These are phyloP conservation scores for Conchocele bisecta DNA, from an alignment of 2,888 invertebrate genomes.

Conservation along the genomic window DNA sequence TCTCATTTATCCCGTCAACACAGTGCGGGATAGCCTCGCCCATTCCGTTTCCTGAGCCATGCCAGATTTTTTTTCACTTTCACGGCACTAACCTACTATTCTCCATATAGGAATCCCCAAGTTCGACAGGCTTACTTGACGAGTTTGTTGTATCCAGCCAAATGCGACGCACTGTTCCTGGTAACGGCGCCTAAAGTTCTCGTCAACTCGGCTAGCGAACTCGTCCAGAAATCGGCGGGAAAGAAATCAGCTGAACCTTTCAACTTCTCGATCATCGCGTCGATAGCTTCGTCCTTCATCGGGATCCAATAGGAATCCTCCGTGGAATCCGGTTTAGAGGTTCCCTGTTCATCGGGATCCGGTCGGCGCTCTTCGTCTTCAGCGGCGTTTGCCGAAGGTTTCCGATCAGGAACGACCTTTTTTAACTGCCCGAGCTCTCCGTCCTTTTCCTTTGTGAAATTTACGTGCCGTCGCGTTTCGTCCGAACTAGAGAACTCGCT, in stretches of 20 bases:
- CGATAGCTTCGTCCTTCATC: constrained; percentile 8
- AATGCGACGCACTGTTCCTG: constrained; percentile 2
- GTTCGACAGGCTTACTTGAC: too few relatives aligned
- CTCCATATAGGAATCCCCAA: too few relatives aligned
- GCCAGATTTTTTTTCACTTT: too few relatives aligned
- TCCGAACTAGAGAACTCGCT: constrained; percentile 8
- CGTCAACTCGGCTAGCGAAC: constrained; percentile 11
- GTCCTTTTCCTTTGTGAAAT: neutral
- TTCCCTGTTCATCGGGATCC: neutral
- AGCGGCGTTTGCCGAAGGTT: neutral
- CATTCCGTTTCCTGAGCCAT: too few relatives aligned
- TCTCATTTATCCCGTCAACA: too few relatives aligned
- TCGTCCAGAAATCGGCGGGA: constrained; percentile 25
- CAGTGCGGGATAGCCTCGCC: too few relatives aligned
- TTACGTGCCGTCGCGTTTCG: neutral
- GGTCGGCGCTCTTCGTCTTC: neutral
- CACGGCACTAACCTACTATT: too few relatives aligned
- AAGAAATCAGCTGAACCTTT: neutral
- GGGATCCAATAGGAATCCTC: neutral
- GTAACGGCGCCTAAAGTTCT: constrained; percentile 10
- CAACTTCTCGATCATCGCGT: constrained; percentile 21
- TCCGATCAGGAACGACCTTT: neutral
- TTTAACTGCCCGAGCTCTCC: neutral
- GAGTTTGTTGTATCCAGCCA: too few relatives aligned
- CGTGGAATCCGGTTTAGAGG: neutral